Conservation (phyloP, 2,797 vertebrate genomes). For the Sphenopsis melanotis region DNA sequence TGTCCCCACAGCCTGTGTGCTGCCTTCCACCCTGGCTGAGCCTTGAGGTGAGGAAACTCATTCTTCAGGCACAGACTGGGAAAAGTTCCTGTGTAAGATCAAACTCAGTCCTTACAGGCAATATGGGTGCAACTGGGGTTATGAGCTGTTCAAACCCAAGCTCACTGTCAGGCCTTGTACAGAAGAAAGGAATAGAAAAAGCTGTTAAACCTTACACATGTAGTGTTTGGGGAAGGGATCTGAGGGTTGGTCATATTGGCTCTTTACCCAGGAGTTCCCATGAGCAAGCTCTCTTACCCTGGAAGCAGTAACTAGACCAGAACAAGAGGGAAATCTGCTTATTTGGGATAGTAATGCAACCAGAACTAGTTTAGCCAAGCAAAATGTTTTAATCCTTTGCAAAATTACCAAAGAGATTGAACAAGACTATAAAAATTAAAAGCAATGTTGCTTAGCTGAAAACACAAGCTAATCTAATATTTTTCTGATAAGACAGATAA, state of each 20-base stretch:
- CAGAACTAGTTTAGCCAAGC: not conserved
- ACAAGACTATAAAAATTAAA: not conserved
- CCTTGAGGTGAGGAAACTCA: not conserved
- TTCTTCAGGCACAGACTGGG: not conserved
- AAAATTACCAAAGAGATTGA: not conserved
- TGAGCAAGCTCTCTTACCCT: not conserved
- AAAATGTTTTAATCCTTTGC: not conserved
- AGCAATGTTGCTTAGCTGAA: not conserved
- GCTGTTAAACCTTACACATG: not conserved
- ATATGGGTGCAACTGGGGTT: not conserved
- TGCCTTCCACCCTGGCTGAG: not conserved
- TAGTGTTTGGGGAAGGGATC: not conserved
- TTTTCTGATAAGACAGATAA: conserved; percentile 40
- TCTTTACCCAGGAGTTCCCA: not conserved
- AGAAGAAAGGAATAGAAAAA: not conserved
- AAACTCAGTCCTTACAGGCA: not conserved
- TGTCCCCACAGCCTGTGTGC: not conserved
- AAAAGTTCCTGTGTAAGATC: not conserved
- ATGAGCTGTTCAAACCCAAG: not conserved
- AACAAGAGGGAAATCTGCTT: not conserved
- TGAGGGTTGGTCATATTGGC: not conserved
- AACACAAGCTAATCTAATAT: conserved; percentile 52
- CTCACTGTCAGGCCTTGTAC: not conserved
- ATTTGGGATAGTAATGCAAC: not conserved
- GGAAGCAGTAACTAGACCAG: not conserved